Conservation (phyloP, 2,888 invertebrate species). For the Nephrotoma guestfalica region DNA sequence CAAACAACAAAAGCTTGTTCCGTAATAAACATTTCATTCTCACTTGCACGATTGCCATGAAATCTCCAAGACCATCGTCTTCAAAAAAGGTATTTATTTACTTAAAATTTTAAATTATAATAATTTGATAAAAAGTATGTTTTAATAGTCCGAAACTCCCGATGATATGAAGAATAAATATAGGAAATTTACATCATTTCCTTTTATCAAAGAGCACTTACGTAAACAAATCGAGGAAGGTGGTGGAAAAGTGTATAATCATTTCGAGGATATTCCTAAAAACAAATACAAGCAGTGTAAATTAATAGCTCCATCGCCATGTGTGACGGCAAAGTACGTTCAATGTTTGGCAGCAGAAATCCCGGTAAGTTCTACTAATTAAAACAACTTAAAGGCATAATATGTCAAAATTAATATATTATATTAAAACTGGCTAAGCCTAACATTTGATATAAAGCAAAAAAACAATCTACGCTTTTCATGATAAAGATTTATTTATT, state of each 20-base stretch:
- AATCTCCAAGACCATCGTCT: not conserved
- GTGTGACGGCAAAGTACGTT: constrained; percentile 59
- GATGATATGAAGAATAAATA: constrained; percentile 19
- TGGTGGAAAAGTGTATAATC: constrained; percentile 47
- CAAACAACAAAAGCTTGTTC: constrained; percentile 34
- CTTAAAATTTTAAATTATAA: not conserved
- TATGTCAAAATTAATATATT: too few species aligned
- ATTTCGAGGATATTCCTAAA: constrained; percentile 40
- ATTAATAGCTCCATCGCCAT: constrained; percentile 53
- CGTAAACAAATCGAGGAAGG: constrained; percentile 44
- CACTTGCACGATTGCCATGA: constrained; percentile 37
- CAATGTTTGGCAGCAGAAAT: constrained; percentile 54
- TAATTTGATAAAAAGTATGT: not conserved
- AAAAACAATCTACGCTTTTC: not conserved
- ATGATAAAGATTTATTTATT: not conserved
- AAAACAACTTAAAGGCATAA: too few species aligned
- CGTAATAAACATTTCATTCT: constrained; percentile 41
- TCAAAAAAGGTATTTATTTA: not conserved
- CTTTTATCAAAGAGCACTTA: constrained; percentile 41
- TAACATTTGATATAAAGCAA: not conserved
- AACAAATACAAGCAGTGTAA: constrained; percentile 39
- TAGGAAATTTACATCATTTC: constrained; percentile 35
- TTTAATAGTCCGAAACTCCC: not conserved
- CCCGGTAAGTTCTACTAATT: constrained; percentile 18
- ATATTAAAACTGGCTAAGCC: not conserved